These are phyloP conservation scores for Triplophysa rosa DNA, from an alignment of 2,113 vertebrate species.

Conservation along the genomic window DNA sequence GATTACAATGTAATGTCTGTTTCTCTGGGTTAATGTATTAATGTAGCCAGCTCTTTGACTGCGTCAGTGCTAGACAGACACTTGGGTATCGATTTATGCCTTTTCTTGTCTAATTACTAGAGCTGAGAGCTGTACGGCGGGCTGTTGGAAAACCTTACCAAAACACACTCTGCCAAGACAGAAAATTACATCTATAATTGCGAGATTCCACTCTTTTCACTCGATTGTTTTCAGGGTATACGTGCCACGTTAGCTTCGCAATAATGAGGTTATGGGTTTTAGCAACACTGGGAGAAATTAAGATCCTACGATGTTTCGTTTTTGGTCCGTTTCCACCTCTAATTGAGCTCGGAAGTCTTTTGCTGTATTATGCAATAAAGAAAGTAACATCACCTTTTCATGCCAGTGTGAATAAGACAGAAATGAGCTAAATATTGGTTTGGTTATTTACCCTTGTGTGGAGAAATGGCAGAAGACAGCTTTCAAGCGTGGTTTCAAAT, in stretches of 20 bases:
- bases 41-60: conserved; percentile 64
- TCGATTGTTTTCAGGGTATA: conserved; percentile 5
- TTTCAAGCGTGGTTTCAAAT: neutral
- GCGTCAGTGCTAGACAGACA: conserved; percentile 65
- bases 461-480: neutral
- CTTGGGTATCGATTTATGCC: conserved; percentile 72
- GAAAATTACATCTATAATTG: conserved; percentile 35
- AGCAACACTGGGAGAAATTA: conserved; percentile 10
- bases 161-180: conserved; percentile 19
- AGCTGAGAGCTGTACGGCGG: conserved; percentile 37
- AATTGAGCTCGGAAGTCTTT: neutral
- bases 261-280: conserved; percentile 29
- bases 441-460: neutral
- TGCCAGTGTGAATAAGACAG: neutral
- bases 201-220: conserved; percentile 13
- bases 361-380: conserved; percentile 1
- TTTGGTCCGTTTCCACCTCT: neutral
- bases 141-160: conserved; percentile 43
- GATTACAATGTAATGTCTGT: conserved; percentile 73
- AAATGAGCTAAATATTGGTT: neutral
- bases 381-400: neutral
- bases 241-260: neutral
- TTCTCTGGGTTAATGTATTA: conserved; percentile 66
- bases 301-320: neutral
- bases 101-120: conserved; percentile 67